Conservation (phyloP, 2,797 vertebrate genomes). For the Clamator glandarius region DNA sequence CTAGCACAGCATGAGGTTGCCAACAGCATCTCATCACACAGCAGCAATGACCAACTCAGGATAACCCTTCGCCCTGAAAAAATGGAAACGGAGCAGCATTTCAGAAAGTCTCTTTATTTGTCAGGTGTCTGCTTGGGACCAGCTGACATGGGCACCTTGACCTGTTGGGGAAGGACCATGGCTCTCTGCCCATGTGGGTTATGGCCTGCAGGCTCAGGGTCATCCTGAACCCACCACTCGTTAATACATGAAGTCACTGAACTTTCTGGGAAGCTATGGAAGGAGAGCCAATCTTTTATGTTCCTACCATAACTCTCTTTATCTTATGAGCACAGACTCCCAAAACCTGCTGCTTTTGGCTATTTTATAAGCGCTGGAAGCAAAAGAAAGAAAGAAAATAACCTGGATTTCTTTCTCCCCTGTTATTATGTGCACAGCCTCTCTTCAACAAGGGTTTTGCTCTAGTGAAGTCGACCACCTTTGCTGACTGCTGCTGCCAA, state of each 20-base stretch:
- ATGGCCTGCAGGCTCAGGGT: background rate
- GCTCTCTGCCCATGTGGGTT: too few relatives aligned
- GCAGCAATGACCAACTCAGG: background rate
- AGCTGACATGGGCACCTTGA: background rate
- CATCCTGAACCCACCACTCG: background rate
- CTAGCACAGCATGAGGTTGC: background rate
- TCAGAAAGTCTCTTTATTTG: background rate
- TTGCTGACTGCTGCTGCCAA: background rate
- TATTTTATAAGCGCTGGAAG: background rate
- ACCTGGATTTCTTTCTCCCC: background rate
- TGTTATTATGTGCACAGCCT: accelerated
- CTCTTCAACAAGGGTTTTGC: background rate
- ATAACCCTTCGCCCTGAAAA: background rate
- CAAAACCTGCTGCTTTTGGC: background rate
- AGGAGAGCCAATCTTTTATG: too few relatives aligned
- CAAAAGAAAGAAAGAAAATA: background rate
- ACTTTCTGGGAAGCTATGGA: background rate
- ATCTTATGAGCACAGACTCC: background rate
- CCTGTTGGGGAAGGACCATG: background rate
- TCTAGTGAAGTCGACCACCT: background rate
- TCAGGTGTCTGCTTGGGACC: background rate
- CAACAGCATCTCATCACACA: background rate
- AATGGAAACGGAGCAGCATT: background rate
- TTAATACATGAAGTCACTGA: background rate
- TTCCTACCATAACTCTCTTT: background rate